A percentile compares a stretch with the other conserved stretches of the same genome.
phyloP scores from a whole-genome alignment of 2,888 invertebrate genomes.

The Epiblema foenella region DNA sequence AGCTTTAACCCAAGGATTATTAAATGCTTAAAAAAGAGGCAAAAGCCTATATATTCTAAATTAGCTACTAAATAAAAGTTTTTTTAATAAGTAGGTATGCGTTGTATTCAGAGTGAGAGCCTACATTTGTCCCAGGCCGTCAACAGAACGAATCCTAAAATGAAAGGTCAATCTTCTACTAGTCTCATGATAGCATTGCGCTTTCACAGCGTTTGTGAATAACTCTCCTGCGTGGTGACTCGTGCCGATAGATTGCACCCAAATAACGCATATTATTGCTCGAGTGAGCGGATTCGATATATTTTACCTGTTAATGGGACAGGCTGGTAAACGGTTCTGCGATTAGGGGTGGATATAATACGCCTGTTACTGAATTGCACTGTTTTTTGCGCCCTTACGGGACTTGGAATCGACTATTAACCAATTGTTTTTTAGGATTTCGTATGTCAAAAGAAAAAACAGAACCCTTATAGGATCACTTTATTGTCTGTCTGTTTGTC shows the following conservation, averaged over 20 bases:
- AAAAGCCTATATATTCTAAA: no score
- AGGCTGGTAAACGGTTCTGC: conserved; percentile 23
- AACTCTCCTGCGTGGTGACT: conserved; percentile 62
- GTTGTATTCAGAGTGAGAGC: no score
- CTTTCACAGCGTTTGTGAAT: neutral
- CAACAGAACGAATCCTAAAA: no score
- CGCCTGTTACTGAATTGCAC: neutral
- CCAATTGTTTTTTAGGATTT: neutral
- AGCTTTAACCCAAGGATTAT: no score
- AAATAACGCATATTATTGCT: conserved; percentile 57
- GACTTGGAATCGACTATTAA: neutral
- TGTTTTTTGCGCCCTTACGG: conserved; percentile 1
- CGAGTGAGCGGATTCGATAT: conserved; percentile 30
- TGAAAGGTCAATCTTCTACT: neutral
- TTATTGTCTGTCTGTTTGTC: no score
- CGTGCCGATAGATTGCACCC: conserved; percentile 70
- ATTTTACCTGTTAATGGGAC: conserved; percentile 34
- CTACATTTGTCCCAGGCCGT: no score
- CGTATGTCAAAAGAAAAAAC: no score
- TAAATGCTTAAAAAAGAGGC: no score
- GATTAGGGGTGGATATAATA: conserved; percentile 5
- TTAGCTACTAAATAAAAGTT: no score
- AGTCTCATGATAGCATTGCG: neutral
- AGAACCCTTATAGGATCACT: no score
- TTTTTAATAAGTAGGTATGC: no score